Evolutionary conservation across 2,797 vertebrate genomes (phyloP).

Genomic region (Semaprochilodus insignis): DNA sequence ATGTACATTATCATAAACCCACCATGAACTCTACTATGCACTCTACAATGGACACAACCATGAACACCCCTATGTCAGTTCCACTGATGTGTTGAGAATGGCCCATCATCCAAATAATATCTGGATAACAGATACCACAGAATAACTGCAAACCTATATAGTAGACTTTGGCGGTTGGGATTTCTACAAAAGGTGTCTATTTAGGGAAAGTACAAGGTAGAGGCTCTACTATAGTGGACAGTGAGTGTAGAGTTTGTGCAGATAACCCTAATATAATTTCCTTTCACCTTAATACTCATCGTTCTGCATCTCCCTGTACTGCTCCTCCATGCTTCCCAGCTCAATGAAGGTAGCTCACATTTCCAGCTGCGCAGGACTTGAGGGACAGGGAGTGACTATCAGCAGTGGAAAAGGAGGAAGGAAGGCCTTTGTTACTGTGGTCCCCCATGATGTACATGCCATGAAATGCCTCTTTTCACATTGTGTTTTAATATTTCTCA

Average conservation of each 20-base stretch:
- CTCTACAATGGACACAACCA: no score
- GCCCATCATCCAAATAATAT: no score
- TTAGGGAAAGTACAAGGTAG: not conserved
- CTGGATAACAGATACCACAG: no score
- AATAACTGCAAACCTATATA: no score
- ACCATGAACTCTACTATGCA: no score
- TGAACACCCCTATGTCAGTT: no score
- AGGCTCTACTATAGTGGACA: no score
- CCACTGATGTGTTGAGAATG: no score
- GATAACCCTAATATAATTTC: not conserved
- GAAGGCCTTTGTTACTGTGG: not conserved
- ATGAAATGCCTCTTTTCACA: not conserved
- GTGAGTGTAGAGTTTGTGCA: no score
- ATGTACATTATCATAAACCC: no score
- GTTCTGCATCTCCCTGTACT: not conserved
- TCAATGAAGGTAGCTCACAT: not conserved
- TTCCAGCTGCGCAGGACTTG: not conserved
- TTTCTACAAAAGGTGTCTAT: not conserved
- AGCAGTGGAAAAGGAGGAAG: not conserved
- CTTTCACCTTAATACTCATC: not conserved
- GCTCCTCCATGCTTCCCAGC: not conserved
- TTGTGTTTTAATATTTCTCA: not conserved
- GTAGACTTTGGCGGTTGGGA: not conserved
- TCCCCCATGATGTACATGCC: not conserved
- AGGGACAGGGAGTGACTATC: not conserved